phyloP scores from a whole-genome alignment of 2,113 vertebrate species.

The Pelvicachromis taeniatus region DNA sequence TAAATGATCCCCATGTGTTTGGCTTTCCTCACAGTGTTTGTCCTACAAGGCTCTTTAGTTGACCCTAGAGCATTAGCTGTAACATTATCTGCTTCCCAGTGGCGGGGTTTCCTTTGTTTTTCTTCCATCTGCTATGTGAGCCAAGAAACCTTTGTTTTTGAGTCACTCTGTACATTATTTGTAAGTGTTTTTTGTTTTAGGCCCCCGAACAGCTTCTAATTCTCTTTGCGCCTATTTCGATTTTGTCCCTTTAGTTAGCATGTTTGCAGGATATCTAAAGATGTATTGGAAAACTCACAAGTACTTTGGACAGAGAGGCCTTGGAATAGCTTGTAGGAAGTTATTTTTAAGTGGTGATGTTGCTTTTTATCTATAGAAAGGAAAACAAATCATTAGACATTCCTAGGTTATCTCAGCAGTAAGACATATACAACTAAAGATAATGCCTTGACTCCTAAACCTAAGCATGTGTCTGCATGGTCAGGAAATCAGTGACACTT shows the following conservation, averaged over 20 bases:
- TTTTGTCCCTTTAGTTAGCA: neutral
- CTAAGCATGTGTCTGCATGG: constrained; percentile 70
- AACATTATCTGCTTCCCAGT: constrained; percentile 54
- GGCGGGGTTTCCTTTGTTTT: constrained; percentile 8
- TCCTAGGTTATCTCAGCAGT: neutral
- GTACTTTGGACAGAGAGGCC: neutral
- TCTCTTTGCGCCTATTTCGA: neutral
- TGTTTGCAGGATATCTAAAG: constrained; percentile 18
- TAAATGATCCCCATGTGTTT: constrained; percentile 63
- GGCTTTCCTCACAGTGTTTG: constrained; percentile 56
- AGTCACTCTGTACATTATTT: constrained; percentile 16
- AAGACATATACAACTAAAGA: constrained; percentile 19
- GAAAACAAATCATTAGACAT: neutral
- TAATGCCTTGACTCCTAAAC: constrained; percentile 50
- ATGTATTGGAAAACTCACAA: neutral
- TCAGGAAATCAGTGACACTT: constrained; percentile 57
- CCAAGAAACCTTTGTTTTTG: constrained; percentile 30
- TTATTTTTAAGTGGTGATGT: constrained; percentile 1
- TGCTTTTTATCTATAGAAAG: constrained; percentile 7
- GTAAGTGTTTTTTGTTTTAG: constrained; percentile 12
- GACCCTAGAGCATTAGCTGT: constrained; percentile 58
- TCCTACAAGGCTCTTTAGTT: constrained; percentile 49
- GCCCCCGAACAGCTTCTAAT: neutral
- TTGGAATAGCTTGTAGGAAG: neutral
- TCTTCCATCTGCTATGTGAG: constrained; percentile 22